Conservation (phyloP, 2,888 invertebrate species). For the Lasioglossum lativentre region DNA sequence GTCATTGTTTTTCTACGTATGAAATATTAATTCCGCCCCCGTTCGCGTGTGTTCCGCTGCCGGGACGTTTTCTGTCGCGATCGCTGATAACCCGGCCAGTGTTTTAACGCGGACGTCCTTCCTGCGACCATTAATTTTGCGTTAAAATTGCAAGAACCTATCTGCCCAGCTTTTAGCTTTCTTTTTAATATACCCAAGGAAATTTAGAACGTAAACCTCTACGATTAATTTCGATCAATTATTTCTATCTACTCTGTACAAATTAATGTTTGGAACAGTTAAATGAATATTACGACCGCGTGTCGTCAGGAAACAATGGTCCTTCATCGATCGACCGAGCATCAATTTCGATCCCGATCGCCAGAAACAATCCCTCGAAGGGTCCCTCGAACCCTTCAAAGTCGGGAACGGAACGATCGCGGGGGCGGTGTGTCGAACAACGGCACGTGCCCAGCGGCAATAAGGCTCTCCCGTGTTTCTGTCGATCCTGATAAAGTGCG, state of each 20-base stretch:
- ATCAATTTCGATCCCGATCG: background rate
- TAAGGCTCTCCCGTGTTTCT: conserved; percentile 30
- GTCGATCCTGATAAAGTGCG: conserved; percentile 33
- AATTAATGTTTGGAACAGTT: no score
- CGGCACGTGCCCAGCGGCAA: conserved; percentile 22
- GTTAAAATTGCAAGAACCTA: background rate
- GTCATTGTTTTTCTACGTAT: conserved; percentile 50
- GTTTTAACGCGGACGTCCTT: background rate
- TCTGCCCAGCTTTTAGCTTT: no score
- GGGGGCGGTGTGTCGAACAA: background rate
- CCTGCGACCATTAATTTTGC: background rate
- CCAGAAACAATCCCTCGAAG: background rate
- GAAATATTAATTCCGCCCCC: conserved; percentile 53
- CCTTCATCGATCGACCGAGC: conserved; percentile 8
- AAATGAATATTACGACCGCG: no score
- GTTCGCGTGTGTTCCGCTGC: background rate
- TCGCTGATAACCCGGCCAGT: background rate
- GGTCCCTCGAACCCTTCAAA: background rate
- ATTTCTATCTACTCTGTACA: no score
- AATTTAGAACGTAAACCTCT: background rate
- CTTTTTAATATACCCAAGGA: background rate
- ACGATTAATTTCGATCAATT: background rate
- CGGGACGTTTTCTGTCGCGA: conserved; percentile 17
- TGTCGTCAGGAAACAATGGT: background rate
- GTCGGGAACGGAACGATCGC: background rate